Conservation (phyloP, 2,888 invertebrate species). For the Altica lythri region DNA sequence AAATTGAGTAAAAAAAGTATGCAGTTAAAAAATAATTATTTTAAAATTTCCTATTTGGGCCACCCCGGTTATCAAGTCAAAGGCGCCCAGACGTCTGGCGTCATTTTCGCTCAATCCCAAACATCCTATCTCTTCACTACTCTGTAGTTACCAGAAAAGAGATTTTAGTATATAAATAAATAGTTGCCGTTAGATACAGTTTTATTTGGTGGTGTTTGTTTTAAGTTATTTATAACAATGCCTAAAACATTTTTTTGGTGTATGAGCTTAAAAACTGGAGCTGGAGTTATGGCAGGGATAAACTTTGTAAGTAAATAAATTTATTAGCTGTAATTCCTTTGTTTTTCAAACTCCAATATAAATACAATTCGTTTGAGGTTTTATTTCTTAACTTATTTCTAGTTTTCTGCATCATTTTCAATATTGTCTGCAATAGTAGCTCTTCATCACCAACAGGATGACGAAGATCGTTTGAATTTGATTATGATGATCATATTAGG, state of each 20-base stretch:
- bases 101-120: conserved; percentile 29
- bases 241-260: conserved; percentile 39
- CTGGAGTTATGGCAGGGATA: conserved; percentile 42
- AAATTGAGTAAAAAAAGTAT: no score
- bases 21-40: no score
- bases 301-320: conserved; percentile 42
- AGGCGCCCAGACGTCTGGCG: conserved; percentile 42
- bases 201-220: not conserved
- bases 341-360: no score
- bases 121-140: conserved; percentile 9
- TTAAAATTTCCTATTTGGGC: no score
- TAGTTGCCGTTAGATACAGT: conserved; percentile 16
- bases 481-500: conserved; percentile 35
- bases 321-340: no score
- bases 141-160: conserved; percentile 4
- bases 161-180: no score
- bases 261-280: conserved; percentile 42
- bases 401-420: conserved; percentile 32
- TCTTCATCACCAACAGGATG: conserved; percentile 17
- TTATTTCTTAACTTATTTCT: conserved; percentile 22
- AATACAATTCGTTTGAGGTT: not conserved
- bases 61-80: conserved; percentile 20
- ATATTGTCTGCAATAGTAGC: conserved; percentile 27
- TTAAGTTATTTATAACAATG: conserved; percentile 19
- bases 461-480: conserved; percentile 29